Base-by-base conservation (phyloP, 2,888 invertebrate species). In the Achlya flavicornis region DNA sequence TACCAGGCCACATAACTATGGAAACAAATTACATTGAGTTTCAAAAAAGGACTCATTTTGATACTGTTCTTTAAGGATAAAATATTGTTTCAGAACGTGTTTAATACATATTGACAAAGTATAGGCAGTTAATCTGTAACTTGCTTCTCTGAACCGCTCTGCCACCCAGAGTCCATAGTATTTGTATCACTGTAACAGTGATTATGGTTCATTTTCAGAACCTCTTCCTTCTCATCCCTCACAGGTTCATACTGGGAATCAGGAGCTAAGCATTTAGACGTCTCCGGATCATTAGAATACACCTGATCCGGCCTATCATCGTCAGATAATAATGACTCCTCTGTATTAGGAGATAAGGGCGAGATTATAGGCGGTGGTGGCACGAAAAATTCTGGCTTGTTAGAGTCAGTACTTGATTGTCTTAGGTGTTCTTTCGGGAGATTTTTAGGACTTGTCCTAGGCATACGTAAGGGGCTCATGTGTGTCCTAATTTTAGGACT, bases 141-240 rank as follows among this genome's bases (percentile, higher is more conserved):
- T 65, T 94, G 94, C 81, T 95, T 95, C 68, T 95, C 95, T 0
- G 95, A 95, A 0, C 95, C 96, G 73, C 95, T 96, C 69, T 96
- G 96, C 96, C 96, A 96, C 0, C 96, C 96, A 0, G 96, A 95
- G 72, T 96, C 96, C 92, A 96, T 95, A 0, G 96, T 96, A 57
- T 94, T 94, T 0, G 95, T 94, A 60, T 95, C 95, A 70, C 94
- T 95, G 63, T 94, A 92, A 58, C 95, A 95, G 66, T 95, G 94
- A 64, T 94, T 94, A 32, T 94, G 94, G 7, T 89, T 93, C 1
- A 88, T 75, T 76, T 92, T 88, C 43, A 92, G 67, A 38, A 87
- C 79, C 33, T 92, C 89, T 1, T 86, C 89, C 57, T 91, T 90
- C 0, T 79, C 86, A n/a, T 91, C 91, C 61, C 90, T 81, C 0